Evolutionary conservation across 2,888 invertebrate species (phyloP).

Genomic region (Plagodis pulveraria): DNA sequence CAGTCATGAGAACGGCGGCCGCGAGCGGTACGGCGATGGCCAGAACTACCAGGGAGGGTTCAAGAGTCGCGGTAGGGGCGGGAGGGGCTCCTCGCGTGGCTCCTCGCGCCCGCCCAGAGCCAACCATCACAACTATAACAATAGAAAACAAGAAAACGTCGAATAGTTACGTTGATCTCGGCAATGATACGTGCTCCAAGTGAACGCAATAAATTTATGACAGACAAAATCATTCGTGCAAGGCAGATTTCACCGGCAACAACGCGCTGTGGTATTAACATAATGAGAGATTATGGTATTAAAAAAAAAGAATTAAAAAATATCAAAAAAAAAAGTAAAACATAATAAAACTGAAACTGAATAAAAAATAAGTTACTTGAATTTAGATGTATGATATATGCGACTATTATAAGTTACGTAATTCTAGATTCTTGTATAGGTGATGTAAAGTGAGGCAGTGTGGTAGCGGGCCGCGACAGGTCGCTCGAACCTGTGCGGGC

Average conservation of each 20-base stretch:
- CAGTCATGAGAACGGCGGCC: slow-evolving; percentile 79
- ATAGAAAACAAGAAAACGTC: slow-evolving; percentile 69
- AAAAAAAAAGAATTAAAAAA: slow-evolving; percentile 74
- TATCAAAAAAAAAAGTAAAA: slow-evolving; percentile 85
- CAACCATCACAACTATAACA: slow-evolving; percentile 50
- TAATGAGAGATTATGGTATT: slow-evolving; percentile 85
- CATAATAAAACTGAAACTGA: slow-evolving; percentile 81
- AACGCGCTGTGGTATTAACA: slow-evolving; percentile 84
- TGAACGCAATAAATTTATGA: slow-evolving; percentile 51
- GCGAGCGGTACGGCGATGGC: slow-evolving; percentile 76
- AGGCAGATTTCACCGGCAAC: slow-evolving; percentile 90
- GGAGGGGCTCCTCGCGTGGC: slow-evolving; percentile 61
- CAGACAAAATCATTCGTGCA: slow-evolving; percentile 85
- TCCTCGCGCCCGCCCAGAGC: slow-evolving; percentile 57
- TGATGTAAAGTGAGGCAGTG: slow-evolving; percentile 57
- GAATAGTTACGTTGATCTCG: slow-evolving; percentile 56
- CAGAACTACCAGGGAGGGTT: slow-evolving; percentile 84
- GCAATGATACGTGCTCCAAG: slow-evolving; percentile 41
- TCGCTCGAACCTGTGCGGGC: slow-evolving; percentile 56
- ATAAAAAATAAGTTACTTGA: slow-evolving; percentile 83
- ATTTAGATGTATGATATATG: slow-evolving; percentile 84
- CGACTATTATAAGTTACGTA: slow-evolving; percentile 83
- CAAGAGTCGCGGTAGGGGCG: slow-evolving; percentile 81
- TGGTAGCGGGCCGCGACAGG: slow-evolving; percentile 41
- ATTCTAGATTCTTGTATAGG: slow-evolving; percentile 80